Percentiles rank a stretch among this genome's conserved stretches.
phyloP scores from a whole-genome alignment of 2,888 invertebrate genomes.

The Euplagia quadripunctaria region DNA sequence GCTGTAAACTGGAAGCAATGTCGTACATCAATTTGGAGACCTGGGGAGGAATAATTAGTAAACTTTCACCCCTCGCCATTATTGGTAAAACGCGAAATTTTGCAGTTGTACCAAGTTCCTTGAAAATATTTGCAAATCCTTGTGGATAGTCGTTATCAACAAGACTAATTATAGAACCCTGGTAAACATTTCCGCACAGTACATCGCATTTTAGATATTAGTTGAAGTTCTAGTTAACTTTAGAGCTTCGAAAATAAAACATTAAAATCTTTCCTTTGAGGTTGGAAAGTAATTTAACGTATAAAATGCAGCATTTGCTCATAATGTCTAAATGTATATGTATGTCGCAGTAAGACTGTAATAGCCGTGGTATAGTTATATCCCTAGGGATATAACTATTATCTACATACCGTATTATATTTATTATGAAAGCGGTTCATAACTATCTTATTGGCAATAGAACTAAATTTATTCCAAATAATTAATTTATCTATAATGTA shows the following conservation, averaged over 20 bases:
- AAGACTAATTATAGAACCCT: background rate
- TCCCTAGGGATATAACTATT: too few relatives aligned
- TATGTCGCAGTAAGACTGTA: background rate
- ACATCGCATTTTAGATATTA: too few relatives aligned
- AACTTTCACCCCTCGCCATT: background rate
- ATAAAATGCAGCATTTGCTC: background rate
- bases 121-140: background rate
- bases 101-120: background rate
- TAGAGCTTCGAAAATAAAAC: background rate
- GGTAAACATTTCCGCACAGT: too few relatives aligned
- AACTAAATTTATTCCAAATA: too few relatives aligned
- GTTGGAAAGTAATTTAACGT: background rate
- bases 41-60: background rate
- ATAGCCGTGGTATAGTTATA: background rate
- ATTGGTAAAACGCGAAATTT: background rate
- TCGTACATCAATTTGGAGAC: background rate
- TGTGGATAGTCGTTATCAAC: background rate
- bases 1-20: background rate
- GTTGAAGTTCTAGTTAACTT: background rate
- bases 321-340: background rate
- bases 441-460: too few relatives aligned
- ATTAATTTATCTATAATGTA: too few relatives aligned
- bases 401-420: too few relatives aligned
- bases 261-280: background rate
- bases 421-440: too few relatives aligned